phyloP scores from a whole-genome alignment of 2,113 vertebrate species.

The Arenaria interpres region DNA sequence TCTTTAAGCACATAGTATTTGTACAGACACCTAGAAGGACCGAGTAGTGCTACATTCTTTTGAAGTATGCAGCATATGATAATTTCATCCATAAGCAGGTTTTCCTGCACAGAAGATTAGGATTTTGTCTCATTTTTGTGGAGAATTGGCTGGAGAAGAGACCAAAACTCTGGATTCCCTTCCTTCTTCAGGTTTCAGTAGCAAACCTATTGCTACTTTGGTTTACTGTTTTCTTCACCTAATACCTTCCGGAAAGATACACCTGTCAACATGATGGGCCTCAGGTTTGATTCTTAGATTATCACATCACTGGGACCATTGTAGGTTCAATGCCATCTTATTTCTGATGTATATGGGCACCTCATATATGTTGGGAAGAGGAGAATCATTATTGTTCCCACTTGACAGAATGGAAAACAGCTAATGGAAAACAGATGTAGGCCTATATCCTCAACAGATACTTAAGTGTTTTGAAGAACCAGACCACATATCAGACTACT shows the following conservation, averaged over 20 bases:
- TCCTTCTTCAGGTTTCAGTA: not conserved
- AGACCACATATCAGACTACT: not conserved
- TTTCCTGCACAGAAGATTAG: not conserved
- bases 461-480: not conserved
- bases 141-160: not conserved
- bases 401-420: not conserved
- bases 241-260: not conserved
- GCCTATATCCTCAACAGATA: not conserved
- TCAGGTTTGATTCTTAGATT: not conserved
- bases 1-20: not conserved
- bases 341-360: not conserved
- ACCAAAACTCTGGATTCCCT: not conserved
- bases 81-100: not conserved
- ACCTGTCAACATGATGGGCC: not conserved
- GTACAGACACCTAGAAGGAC: not conserved
- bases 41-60: not conserved
- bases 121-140: not conserved
- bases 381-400: not conserved
- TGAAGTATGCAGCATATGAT: not conserved
- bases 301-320: no score
- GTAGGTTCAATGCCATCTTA: not conserved
- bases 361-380: not conserved
- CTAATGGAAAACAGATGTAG: not conserved
- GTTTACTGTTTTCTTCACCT: not conserved
- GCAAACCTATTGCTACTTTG: not conserved